These are phyloP conservation scores for Gadopsis marmoratus DNA, from an alignment of 2,797 vertebrate genomes.

Conservation along the genomic window DNA sequence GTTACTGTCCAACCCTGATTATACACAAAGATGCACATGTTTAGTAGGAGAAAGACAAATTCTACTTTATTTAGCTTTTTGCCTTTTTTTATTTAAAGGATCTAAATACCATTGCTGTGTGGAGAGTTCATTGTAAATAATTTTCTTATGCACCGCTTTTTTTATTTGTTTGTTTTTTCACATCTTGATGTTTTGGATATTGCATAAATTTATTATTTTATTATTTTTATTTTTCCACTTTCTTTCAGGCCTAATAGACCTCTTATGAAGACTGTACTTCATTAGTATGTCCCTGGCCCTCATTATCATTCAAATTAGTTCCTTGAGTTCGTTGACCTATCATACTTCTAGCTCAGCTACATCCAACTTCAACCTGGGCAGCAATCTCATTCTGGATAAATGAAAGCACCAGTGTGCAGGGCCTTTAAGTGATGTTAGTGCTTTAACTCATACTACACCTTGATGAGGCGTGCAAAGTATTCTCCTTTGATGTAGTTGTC, in stretches of 20 bases:
- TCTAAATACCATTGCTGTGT: neutral
- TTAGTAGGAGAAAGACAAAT: neutral
- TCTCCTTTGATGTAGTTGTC: conserved; percentile 96
- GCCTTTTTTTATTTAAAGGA: too few species aligned
- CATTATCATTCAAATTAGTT: neutral
- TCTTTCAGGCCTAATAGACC: too few species aligned
- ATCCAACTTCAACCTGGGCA: neutral
- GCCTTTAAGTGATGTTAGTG: too few species aligned
- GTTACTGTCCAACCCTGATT: too few species aligned
- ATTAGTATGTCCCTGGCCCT: neutral
- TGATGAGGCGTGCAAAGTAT: conserved; percentile 97
- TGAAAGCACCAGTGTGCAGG: neutral
- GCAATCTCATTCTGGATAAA: neutral
- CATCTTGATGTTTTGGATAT: too few species aligned
- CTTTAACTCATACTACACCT: conserved; percentile 81
- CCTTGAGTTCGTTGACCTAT: neutral
- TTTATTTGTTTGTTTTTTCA: too few species aligned
- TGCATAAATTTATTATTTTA: too few species aligned
- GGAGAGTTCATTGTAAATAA: neutral
- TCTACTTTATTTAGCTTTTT: neutral
- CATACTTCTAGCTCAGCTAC: neutral
- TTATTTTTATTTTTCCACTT: too few species aligned
- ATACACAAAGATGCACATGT: neutral
- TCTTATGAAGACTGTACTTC: neutral
- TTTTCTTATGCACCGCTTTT: neutral